Evolutionary conservation across 1,140 invertebrate genomes (phyloP), one percentile per base, ranked within the genome.

Genomic region (Agrilus planipennis): DNA sequence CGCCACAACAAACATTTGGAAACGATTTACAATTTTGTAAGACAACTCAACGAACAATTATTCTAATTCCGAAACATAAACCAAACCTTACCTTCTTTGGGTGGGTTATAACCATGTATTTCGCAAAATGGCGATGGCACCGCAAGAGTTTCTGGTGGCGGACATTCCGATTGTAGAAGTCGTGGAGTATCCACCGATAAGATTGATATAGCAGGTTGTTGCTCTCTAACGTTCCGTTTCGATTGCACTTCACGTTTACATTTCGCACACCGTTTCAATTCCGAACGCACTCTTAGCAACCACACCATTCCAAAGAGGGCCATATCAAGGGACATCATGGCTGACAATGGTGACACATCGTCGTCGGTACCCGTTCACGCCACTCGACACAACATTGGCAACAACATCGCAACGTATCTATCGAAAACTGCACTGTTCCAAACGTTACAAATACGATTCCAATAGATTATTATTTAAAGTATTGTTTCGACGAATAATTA

Each of bases 241-340:
- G 73, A 68, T 47, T 75, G 73, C n/a, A n/a, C n/a, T n/a, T n/a
- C n/a, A 49, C 72, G 72, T 39, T 69, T 69, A 61, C 77, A 81
- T 47, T 77, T 76, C 29, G 75, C 71, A 61, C 77, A 81, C 35
- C 75, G 72, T 59, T 76, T 78, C 62, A 82, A 74, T 60, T 81
- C 79, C 44, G 79, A 75, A 58, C 79, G 77, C 60, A 83, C 73
- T 46, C 79, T 76, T 60, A 84, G 65, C 61, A 84, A 67, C 81
- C 81, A 84, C 65, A 84, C 79, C 75, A 84, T 79, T 63, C 81
- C 82, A 70, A 85, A 85, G 49, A 85, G 76, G 70, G 82, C 81
- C 81, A 84, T 84, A 64, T 46, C 44, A 17, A 45, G 44, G 32
- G 46, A 46, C 50, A 41, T 55, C 57, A 59, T 59, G 46, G 51